phyloP scores from a whole-genome alignment of 2,113 vertebrate genomes.

The Ursus arctos region DNA sequence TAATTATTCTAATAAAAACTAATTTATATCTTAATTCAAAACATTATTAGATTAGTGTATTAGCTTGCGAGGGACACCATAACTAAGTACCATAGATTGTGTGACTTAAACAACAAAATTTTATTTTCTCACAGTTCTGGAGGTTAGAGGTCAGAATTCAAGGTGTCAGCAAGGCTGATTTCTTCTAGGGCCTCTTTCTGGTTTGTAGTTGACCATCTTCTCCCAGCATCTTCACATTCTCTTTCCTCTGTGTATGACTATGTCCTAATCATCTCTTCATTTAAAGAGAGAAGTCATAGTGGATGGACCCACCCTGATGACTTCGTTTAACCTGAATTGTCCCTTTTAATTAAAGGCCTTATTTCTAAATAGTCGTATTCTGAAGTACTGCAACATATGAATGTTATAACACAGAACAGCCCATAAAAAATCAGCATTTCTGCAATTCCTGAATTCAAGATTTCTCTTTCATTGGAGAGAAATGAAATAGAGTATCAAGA shows the following conservation, averaged over 20 bases:
- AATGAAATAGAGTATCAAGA: neutral
- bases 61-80: neutral
- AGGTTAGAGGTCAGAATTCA: neutral
- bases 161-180: neutral
- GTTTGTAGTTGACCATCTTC: neutral
- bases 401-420: neutral
- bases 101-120: neutral
- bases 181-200: neutral
- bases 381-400: neutral
- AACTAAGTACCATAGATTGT: neutral
- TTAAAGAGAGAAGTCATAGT: neutral
- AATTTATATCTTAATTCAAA: neutral
- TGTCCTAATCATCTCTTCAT: neutral
- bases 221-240: neutral
- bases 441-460: neutral
- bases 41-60: neutral
- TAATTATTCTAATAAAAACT: neutral
- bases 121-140: neutral
- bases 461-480: neutral
- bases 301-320: too few relatives aligned
- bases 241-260: neutral
- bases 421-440: neutral
- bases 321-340: neutral
- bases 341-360: neutral
- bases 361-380: neutral